Base-by-base conservation (phyloP, 2,113 vertebrate species). In the Anhinga rufa region DNA sequence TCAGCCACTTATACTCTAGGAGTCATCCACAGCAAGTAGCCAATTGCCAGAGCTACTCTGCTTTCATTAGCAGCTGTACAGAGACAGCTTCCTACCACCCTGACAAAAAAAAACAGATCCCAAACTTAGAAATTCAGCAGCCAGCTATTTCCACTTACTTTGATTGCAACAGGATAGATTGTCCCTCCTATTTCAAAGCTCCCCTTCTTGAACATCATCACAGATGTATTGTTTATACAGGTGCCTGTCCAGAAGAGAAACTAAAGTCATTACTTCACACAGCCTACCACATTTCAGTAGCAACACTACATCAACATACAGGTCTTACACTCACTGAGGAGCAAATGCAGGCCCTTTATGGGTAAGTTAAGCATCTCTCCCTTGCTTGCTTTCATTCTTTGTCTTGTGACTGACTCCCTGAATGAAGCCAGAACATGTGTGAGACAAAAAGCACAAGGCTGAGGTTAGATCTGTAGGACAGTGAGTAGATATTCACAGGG, bases 201-300 rank as follows among this genome's bases (percentile, higher is more conserved):
- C 90, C 99, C 99, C 79, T 99, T 99, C 97, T 99, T 99, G 93
- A 99, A 99, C 99, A 99, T 99, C 99, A 99, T 99, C 87, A 99
- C 99, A 0, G 99, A 99, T 10, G 99, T 99, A 93, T 99, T 99
- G 94, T 99, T 99, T 97, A 99, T 98, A 88, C 99, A 99, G 74
- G 99, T 99, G 86, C 99, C 99, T 99, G 93, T 52, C 48, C 79
- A 52, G 32, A 91, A 88, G 49, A 94, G 34, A 77, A 71, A 26
- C 36, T 3, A 1, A 49, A 82, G n/a, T 51, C 24, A 46, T 24
- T 86, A 55, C 17, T 92, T 84, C 70, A 86, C 49, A 68, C 28
- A 84, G 12, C 9, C 34, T 31, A 61, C 11, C 18, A 38, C 31
- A 55, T 32, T 86, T 78, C 61, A 48, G 28, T 4, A 69, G n/a